Percentiles rank a stretch among this genome's conserved stretches.
These are phyloP conservation scores for Epinotia brunnichana DNA, from an alignment of 2,888 invertebrate species.

Conservation along the genomic window DNA sequence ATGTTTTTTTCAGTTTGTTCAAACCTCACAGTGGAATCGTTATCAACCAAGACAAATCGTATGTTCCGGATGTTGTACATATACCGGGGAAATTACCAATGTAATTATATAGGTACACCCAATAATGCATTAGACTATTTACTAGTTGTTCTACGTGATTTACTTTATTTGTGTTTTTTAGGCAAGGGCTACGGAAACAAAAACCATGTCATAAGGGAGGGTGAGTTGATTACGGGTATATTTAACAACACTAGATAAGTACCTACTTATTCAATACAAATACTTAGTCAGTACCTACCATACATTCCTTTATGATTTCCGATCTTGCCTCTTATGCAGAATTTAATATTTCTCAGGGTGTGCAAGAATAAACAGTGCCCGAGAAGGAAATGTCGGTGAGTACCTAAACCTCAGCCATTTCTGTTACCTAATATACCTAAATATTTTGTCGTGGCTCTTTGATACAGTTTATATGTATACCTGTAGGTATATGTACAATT, in stretches of 20 bases:
- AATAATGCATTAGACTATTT: background rate
- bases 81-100: conserved; percentile 59
- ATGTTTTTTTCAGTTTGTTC: conserved; percentile 64
- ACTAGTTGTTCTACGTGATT: background rate
- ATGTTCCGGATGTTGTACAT: conserved; percentile 65
- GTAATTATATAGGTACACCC: conserved; percentile 45
- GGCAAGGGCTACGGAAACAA: conserved; percentile 39
- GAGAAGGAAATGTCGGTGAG: conserved; percentile 67
- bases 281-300: background rate
- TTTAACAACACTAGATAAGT: background rate
- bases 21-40: conserved; percentile 76
- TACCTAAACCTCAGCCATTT: no score
- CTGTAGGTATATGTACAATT: conserved; percentile 8
- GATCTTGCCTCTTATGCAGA: background rate
- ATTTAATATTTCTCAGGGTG: conserved; percentile 57
- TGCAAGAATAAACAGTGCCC: conserved; percentile 62
- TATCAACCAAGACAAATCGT: conserved; percentile 66
- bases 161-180: conserved; percentile 45
- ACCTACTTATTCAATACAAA: no score
- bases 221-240: conserved; percentile 53
- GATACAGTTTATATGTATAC: background rate
- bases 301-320: background rate
- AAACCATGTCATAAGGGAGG: conserved; percentile 63
- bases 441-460: no score
- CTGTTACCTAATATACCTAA: no score